Base-by-base conservation (phyloP, 2,888 invertebrate species). In the Lasioglossum pauxillum region DNA sequence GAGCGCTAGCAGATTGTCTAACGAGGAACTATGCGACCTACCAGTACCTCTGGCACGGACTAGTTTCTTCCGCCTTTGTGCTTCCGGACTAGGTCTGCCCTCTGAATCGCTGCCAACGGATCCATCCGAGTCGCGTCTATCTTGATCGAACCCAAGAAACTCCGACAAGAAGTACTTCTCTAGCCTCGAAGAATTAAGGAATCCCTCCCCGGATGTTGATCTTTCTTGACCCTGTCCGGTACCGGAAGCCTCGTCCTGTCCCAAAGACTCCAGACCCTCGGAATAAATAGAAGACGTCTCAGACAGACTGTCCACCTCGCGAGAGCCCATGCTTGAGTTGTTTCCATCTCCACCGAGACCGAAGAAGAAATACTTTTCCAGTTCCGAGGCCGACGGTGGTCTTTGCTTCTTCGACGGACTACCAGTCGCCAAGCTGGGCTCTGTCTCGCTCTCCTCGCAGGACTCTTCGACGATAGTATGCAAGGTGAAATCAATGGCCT, bases 391-490 rank as follows among this genome's bases (percentile, higher is more conserved):
- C 2, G 98, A 98, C 82, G 97, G 96, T 57, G 97, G 97, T 81
- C 97, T 96, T 89, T 96, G 96, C 96, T 93, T 95, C 96, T 95
- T 96, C 96, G 93, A 95, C 95, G 90, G 96, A 86, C 87, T 95
- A 82, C 91, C 94, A 0, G 90, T 95, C 2, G 95, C 93, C 23
- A 94, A 46, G 53, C 93, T 93, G 71, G 97, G 97, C 92, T 98
- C 98, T 86, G 97, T 96, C 95, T 98, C 98, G 95, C 98, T 98
- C 95, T 99, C 99, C 95, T 99, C 98, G 95, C 98, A 98, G 93
- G 98, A 98, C 95, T 99, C 99, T 95, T 99, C 99, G 46, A 98
- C 97, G 91, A 99, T 99, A 0, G 99, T 99, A 94, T 99, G 98
- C 88, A 99, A 96, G 2, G 98, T 98, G 94, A 98, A 98, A 95